Evolutionary conservation across 2,113 vertebrate species (phyloP).

Genomic region (Ceyx melanurus): DNA sequence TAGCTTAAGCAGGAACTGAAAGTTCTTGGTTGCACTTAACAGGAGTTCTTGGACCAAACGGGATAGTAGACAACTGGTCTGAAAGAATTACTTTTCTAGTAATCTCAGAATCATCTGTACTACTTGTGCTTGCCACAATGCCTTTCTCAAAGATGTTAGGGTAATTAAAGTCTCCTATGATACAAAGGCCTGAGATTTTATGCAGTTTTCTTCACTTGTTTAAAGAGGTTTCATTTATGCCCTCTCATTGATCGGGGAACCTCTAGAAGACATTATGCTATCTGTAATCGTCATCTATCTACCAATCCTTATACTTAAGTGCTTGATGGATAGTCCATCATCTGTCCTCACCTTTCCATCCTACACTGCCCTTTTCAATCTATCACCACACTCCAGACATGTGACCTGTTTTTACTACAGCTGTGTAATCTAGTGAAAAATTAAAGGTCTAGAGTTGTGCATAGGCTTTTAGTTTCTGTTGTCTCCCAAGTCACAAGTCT

Average conservation of each 20-base stretch:
- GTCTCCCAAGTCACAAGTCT: not conserved
- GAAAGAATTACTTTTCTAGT: not conserved
- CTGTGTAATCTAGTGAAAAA: not conserved
- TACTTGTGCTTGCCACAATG: not conserved
- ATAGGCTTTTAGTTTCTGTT: not conserved
- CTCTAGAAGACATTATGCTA: not conserved
- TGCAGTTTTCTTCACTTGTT: not conserved
- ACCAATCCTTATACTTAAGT: not conserved
- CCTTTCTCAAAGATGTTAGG: not conserved
- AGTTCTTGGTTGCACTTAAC: not conserved
- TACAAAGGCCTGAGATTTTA: not conserved
- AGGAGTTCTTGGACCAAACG: not conserved
- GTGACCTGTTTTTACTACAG: not conserved
- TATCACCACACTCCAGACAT: not conserved
- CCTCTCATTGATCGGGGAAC: not conserved
- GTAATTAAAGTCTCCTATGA: not conserved
- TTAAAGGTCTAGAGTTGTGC: not conserved
- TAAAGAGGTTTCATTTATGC: not conserved
- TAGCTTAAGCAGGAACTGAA: not conserved
- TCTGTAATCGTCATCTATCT: fast-evolving
- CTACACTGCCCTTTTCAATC: not conserved
- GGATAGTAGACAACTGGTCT: not conserved
- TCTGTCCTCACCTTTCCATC: not conserved
- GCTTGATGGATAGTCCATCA: fast-evolving
- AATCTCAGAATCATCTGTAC: not conserved